Conservation (phyloP, 2,888 invertebrate species). For the Mimachlamys varia region DNA sequence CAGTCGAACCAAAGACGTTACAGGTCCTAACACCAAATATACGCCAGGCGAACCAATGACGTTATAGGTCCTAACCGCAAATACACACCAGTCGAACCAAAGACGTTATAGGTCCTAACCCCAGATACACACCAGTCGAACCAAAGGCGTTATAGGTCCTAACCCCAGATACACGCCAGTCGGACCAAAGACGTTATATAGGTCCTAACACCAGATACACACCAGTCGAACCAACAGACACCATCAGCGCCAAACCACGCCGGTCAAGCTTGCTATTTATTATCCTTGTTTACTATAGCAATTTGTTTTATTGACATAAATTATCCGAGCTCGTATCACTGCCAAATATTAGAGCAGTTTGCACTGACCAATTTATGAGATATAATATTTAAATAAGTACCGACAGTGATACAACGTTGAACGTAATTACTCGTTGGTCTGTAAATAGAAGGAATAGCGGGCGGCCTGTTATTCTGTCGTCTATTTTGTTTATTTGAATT, state of each 20-base stretch:
- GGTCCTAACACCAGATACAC: too few species aligned
- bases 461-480: background rate
- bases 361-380: background rate
- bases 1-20: too few species aligned
- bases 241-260: too few species aligned
- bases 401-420: background rate
- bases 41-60: too few species aligned
- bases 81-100: background rate
- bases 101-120: too few species aligned
- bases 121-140: too few species aligned
- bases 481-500: constrained; percentile 8
- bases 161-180: too few species aligned
- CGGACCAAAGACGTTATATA: too few species aligned
- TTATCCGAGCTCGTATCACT: background rate
- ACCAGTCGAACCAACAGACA: too few species aligned
- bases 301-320: background rate
- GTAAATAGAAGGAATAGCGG: background rate
- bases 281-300: background rate
- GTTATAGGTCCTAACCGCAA: too few species aligned
- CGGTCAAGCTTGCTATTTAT: background rate
- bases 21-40: too few species aligned
- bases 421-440: background rate
- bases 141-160: too few species aligned
- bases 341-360: background rate
- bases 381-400: background rate